A percentile compares a stretch with the other conserved stretches of the same genome.
phyloP scores from a whole-genome alignment of 2,797 vertebrate genomes.

The Petrocephalus schoutedeni region DNA sequence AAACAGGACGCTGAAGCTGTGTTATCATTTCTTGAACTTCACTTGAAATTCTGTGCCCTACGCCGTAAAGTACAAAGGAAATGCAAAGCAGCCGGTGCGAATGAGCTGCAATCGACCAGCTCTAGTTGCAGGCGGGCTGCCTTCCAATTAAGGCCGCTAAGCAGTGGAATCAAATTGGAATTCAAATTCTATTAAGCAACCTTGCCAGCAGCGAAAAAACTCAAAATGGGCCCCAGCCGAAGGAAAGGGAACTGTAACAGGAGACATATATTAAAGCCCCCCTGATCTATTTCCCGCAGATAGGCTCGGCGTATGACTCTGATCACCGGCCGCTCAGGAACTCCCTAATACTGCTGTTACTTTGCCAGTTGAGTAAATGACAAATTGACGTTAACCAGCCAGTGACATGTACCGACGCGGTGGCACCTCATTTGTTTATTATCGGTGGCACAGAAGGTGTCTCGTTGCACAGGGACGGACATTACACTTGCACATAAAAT shows the following conservation, averaged over 20 bases:
- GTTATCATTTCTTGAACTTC: slow-evolving; percentile 43
- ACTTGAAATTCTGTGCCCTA: slow-evolving; percentile 51
- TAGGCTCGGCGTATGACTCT: slow-evolving; percentile 67
- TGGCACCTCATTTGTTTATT: slow-evolving; percentile 8
- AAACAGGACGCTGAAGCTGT: slow-evolving; percentile 28
- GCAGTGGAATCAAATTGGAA: slow-evolving; percentile 66
- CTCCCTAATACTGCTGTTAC: slow-evolving; percentile 56
- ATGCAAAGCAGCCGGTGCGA: slow-evolving; percentile 53
- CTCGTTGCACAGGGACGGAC: not conserved
- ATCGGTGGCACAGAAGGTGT: not conserved
- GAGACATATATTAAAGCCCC: slow-evolving; percentile 62
- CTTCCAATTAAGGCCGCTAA: slow-evolving; percentile 67
- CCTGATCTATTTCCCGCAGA: slow-evolving; percentile 64
- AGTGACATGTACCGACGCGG: not conserved
- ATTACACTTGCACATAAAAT: not conserved
- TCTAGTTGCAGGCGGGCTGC: slow-evolving; percentile 56
- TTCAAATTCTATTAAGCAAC: slow-evolving; percentile 67
- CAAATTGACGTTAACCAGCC: slow-evolving; percentile 23
- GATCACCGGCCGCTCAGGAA: slow-evolving; percentile 51
- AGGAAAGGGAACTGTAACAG: slow-evolving; percentile 60
- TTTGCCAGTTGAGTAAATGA: slow-evolving; percentile 64
- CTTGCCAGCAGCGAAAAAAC: slow-evolving; percentile 65
- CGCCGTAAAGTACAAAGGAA: slow-evolving; percentile 49
- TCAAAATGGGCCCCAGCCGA: slow-evolving; percentile 61
- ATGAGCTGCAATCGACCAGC: slow-evolving; percentile 56